Conservation (phyloP, 2,113 vertebrate species). For the Narcine bancroftii region DNA sequence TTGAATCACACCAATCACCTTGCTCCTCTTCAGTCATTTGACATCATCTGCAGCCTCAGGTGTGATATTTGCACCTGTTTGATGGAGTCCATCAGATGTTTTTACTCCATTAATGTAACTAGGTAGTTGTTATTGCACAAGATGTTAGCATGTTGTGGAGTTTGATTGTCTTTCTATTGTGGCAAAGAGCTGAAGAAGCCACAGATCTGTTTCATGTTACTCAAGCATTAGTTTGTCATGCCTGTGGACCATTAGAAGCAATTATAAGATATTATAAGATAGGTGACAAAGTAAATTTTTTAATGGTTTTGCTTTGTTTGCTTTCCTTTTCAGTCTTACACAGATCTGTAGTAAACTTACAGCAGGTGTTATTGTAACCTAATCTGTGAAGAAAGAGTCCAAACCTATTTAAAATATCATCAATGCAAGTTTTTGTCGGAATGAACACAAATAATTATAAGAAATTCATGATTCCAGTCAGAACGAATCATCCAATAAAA, state of each 20-base stretch:
- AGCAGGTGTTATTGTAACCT: background rate
- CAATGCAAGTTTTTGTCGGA: background rate
- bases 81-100: background rate
- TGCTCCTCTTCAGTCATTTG: background rate
- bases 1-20: background rate
- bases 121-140: background rate
- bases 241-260: background rate
- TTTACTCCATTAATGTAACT: background rate
- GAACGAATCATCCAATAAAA: background rate
- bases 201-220: background rate
- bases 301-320: background rate
- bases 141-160: background rate
- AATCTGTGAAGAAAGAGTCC: background rate
- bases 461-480: background rate
- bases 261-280: background rate
- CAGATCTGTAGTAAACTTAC: background rate
- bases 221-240: background rate
- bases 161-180: background rate
- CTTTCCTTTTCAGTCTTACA: background rate
- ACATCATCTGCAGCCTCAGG: background rate
- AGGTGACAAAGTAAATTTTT: background rate
- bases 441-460: background rate
- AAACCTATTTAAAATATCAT: constrained; percentile 1
- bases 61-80: background rate
- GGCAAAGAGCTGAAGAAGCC: background rate